Evolutionary conservation across 1,140 invertebrate genomes (phyloP), one percentile per base, ranked within the genome.

Genomic region (Drosophila lacertosa): DNA sequence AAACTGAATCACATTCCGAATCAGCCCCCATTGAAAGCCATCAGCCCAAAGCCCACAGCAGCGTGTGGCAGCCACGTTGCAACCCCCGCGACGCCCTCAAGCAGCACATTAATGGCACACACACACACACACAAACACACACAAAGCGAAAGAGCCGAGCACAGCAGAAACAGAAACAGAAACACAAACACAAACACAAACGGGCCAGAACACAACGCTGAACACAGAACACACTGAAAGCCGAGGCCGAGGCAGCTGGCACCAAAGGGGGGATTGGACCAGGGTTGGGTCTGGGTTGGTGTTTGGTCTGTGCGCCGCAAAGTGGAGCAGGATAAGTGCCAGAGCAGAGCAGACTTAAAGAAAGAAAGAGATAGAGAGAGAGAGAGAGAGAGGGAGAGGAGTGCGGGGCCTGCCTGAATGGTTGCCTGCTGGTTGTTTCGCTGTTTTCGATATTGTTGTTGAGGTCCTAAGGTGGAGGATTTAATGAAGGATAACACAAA

Each of bases 371-470:
- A n/a, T n/a, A n/a, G n/a, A n/a, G n/a, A n/a, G n/a, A n/a, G n/a
- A n/a, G n/a, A 4, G 15, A 11, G n/a, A n/a, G 37, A 22, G 10
- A 7, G 37, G 40, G n/a, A 26, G 40, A 18, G 42, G 35, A n/a
- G 9, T 9, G 18, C 20, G n/a, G 35, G 15, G 6, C n/a, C n/a
- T n/a, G n/a, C n/a, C 18, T 9, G 26, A 5, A 9, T 33, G 33
- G 11, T 13, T 40, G 45, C 11, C 26, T 42, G 64, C 10, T 16
- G 53, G 22, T 74, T 57, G 72, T 42, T 70, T 71, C 68, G 75
- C 72, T 84, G 77, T 80, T 84, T 80, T 86, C 81, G 81, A 84
- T 84, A 84, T 74, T 86, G 81, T 74, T 86, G 76, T 80, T 86
- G 66, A 73, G 75, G 72, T 69, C 66, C 72, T 63, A 84, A 79